Base-by-base conservation (phyloP, 2,113 vertebrate species). In the Pogonocichla stellata region DNA sequence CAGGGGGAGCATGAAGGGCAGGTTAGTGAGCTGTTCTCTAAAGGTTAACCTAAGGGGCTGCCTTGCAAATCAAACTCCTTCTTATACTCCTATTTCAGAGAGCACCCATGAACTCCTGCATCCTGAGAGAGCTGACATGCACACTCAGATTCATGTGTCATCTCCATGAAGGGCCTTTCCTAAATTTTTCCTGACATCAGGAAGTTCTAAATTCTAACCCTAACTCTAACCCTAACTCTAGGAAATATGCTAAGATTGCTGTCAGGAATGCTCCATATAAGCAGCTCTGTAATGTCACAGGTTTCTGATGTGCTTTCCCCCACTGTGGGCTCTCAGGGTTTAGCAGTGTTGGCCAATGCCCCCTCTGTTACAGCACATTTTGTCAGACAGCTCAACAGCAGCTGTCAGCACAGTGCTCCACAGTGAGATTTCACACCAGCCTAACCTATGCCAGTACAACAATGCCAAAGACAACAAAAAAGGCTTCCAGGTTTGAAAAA, bases 1-100 rank as follows among this genome's bases (percentile, higher is more conserved):
- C 75, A 53, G 23, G 24, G 29, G 92, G 82, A 92, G 92, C 72
- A 58, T 65, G 86, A 78, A 61, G 90, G 87, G 42, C 78, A 74
- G 85, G 79, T 96, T 97, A 96, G 96, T 94, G 70, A 92, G 91
- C 43, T 95, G 34, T 74, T 80, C 81, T 88, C 93, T 95, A 75
- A 62, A 28, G 66, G 57, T 42, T 54, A 78, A 43, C 51, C 80
- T 94, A 40, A 43, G 5, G 5, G 20, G 43, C 93, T 93, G 82
- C 42, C 73, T 84, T 67, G 51, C 31, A 56, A 66, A 86, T 43
- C 40, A 47, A 79, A 25, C 69, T 86, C 31, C 31, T 72, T 25
- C 31, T 72, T 25, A 29, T 3, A 15, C 5, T 23, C 31, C 78
- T 82, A 11, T 7, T 74, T 25, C 24, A 64, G 56, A 80, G 43